Evolutionary conservation across 2,797 vertebrate species (phyloP), one percentile per base, ranked within the genome.

Genomic region (Tachyglossus aculeatus): DNA sequence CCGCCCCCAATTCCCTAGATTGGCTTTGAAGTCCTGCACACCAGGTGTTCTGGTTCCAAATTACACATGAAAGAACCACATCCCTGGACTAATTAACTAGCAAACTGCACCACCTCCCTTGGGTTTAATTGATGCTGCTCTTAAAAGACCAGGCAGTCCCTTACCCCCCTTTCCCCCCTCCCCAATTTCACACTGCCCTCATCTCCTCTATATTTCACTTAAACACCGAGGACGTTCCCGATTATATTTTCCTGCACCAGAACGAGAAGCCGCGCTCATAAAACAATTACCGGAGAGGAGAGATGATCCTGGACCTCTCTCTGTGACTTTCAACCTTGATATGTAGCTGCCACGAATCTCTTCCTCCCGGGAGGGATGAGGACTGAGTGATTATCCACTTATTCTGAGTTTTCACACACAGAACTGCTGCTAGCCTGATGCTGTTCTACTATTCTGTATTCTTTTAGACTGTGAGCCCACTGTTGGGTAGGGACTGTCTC

Each of bases 1-100:
- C n/a, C n/a, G n/a, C n/a, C n/a, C n/a, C n/a, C n/a, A n/a, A n/a
- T n/a, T n/a, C n/a, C n/a, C n/a, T n/a, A n/a, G n/a, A n/a, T n/a
- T n/a, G n/a, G 87, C 93, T 94, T 94, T 93, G 93, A 94, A 93
- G 92, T 90, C 88, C 85, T 58, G 82, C 92, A 82, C 93, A 89
- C 93, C 93, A 93, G 93, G 93, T 93, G 92, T 92, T 90, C 90
- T 88, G 93, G 92, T 92, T 92, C 93, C 93, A 91, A 94, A 94
- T 94, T 92, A 93, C 92, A 94, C 93, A 93, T 94, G 92, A 94
- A 95, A 94, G 93, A 88, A 87, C 88, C 87, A 88, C 87, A 90
- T 92, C 90, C 91, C 88, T 71, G 81, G 85, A 91, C 94, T 94
- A 95, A 95, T 94, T 95, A 95, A 93, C 93, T 90, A 90, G 90